Evolutionary conservation across 2,113 vertebrate genomes (phyloP), one percentile per base, ranked within the genome.

Genomic region (Ceyx margarethae): DNA sequence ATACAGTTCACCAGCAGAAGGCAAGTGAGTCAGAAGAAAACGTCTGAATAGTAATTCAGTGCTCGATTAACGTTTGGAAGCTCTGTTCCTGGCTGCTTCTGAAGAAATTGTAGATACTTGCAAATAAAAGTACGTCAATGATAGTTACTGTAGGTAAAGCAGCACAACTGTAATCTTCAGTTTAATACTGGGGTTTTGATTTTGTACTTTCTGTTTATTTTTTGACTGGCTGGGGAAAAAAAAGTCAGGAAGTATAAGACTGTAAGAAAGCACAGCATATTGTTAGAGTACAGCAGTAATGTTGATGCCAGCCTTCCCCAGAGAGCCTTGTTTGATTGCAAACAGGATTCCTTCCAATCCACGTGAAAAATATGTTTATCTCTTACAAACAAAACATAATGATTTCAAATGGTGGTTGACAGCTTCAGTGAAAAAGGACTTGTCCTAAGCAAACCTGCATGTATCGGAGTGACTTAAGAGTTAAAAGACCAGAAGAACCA

Each of bases 181-280:
- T 76, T 77, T 80, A 72, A 5, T 48, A 60, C 46, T 67, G 67
- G 33, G 79, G 40, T 31, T 14, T 95, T 91, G 54, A 67, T 91
- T 93, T 93, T 95, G 29, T 91, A 53, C 54, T 80, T 80, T 67
- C 45, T 83, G 68, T 50, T 86, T 22, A 42, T 72, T 80, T 92
- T 85, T 91, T 86, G 50, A 43, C 45, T 94, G 61, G 61, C 62
- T 60, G 28, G 26, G 5, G 31, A 2, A 26, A 25, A 60, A 84
- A 54, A 57, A 43, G 25, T 13, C 10, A 21, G 26, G 5, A 81
- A 40, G 43, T 87, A n/a, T 76, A 82, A 82, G 83, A 48, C 46
- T 73, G 3, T 40, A 31, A 69, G 74, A 53, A 89, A 75, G 29
- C 1, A 2, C 13, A 56, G 11, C 16, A 11, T 66, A 74, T 43